Conservation (phyloP, 2,113 vertebrate genomes). For the Phyllostomus discolor region DNA sequence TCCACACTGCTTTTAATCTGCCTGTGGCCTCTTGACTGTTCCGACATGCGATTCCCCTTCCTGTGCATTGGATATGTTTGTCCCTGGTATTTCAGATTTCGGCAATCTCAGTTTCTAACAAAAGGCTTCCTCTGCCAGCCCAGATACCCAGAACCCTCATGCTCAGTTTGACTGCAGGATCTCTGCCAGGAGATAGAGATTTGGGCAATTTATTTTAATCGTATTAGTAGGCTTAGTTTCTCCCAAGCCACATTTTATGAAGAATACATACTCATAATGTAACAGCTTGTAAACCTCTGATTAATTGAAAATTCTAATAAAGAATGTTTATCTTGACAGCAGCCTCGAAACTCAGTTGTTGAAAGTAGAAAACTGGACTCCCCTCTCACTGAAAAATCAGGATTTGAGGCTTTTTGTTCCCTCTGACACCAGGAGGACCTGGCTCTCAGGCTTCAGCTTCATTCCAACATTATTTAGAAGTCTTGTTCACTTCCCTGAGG, state of each 20-base stretch:
- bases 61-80: not conserved
- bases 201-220: not conserved
- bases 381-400: not conserved
- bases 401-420: not conserved
- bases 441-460: not conserved
- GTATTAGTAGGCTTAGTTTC: not conserved
- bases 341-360: not conserved
- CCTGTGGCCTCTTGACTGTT: not conserved
- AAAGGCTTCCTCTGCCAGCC: not conserved
- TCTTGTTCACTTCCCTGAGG: constrained; percentile 42
- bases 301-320: not conserved
- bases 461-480: constrained; percentile 43
- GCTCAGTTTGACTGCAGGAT: not conserved
- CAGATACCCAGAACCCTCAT: not conserved
- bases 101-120: not conserved
- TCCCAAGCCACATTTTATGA: not conserved
- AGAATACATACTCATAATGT: not conserved
- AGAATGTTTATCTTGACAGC: not conserved
- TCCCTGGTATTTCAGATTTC: not conserved
- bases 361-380: not conserved
- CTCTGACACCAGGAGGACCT: not conserved
- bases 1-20: not conserved
- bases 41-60: not conserved
- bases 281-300: not conserved
- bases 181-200: not conserved